phyloP scores from a whole-genome alignment of 2,888 invertebrate species.

The Petrolisthes cinctipes region DNA sequence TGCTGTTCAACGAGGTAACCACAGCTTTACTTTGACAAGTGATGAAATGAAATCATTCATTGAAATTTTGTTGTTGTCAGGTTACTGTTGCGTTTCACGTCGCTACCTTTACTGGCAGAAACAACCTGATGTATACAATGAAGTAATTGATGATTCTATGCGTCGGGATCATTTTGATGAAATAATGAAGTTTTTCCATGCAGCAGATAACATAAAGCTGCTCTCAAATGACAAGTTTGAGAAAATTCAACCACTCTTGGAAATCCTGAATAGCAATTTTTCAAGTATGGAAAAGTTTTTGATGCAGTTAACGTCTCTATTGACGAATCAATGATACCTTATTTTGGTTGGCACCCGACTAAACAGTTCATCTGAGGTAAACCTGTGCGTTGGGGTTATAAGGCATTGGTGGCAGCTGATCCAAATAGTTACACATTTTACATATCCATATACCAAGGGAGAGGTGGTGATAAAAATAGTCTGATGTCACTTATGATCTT shows the following conservation, averaged over 20 bases:
- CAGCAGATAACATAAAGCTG: constrained; percentile 64
- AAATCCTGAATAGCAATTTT: constrained; percentile 8
- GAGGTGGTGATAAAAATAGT: not conserved
- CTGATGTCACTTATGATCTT: too few species aligned
- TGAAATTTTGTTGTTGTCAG: constrained; percentile 67
- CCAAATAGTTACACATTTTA: not conserved
- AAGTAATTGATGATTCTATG: constrained; percentile 67
- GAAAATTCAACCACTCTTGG: not conserved
- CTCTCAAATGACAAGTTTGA: constrained; percentile 10
- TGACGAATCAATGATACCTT: constrained; percentile 15
- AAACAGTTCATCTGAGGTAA: constrained; percentile 29
- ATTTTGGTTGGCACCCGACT: constrained; percentile 19
- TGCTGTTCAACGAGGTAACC: constrained; percentile 65
- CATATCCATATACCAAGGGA: constrained; percentile 28
- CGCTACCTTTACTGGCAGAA: constrained; percentile 67
- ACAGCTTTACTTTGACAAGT: constrained; percentile 54
- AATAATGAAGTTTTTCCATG: constrained; percentile 67
- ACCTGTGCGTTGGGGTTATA: constrained; percentile 24
- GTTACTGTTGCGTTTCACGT: constrained; percentile 67
- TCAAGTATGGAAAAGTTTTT: constrained; percentile 9
- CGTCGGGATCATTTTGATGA: constrained; percentile 67
- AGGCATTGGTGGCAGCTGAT: constrained; percentile 26
- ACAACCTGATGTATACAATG: constrained; percentile 67
- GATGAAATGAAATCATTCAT: constrained; percentile 66
- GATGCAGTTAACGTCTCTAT: constrained; percentile 8